phyloP scores from a whole-genome alignment of 2,888 invertebrate species.

The Patella ulyssiponensis region DNA sequence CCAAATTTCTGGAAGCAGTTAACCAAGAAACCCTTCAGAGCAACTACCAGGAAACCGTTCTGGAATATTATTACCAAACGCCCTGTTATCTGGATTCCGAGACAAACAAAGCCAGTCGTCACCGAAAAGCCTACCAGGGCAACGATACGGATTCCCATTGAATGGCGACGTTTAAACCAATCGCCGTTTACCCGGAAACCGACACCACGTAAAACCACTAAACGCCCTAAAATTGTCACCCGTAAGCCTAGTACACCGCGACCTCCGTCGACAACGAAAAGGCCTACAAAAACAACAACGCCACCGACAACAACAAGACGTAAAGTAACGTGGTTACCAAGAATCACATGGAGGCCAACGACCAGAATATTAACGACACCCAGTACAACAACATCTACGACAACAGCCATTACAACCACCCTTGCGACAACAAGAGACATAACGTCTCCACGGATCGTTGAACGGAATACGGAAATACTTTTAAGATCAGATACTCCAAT shows the following conservation, averaged over 20 bases:
- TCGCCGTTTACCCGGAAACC: too few relatives aligned
- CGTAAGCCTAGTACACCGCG: not conserved
- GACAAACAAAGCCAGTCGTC: not conserved
- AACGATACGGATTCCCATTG: too few relatives aligned
- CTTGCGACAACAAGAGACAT: conserved; percentile 1
- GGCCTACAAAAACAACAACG: not conserved
- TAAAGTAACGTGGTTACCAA: conserved; percentile 6
- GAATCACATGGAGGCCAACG: conserved; percentile 20
- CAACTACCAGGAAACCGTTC: not conserved
- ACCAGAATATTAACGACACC: conserved; percentile 13
- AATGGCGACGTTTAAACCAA: too few relatives aligned
- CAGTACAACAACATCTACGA: conserved; percentile 12
- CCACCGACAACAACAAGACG: conserved; percentile 5
- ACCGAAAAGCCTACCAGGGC: too few relatives aligned
- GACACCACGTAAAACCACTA: too few relatives aligned
- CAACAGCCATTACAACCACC: conserved; percentile 19
- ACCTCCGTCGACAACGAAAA: not conserved
- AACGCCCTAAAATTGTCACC: too few relatives aligned
- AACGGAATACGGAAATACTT: not conserved
- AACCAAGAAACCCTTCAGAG: not conserved
- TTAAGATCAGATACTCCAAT: conserved; percentile 14
- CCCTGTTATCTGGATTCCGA: not conserved
- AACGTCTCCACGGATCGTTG: too few relatives aligned
- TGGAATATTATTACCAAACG: conserved; percentile 4
- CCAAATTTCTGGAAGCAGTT: not conserved